A percentile compares a stretch with the other conserved stretches of the same genome.
Evolutionary conservation across 1,140 invertebrate species (phyloP).

Genomic region (Nasonia giraulti): DNA sequence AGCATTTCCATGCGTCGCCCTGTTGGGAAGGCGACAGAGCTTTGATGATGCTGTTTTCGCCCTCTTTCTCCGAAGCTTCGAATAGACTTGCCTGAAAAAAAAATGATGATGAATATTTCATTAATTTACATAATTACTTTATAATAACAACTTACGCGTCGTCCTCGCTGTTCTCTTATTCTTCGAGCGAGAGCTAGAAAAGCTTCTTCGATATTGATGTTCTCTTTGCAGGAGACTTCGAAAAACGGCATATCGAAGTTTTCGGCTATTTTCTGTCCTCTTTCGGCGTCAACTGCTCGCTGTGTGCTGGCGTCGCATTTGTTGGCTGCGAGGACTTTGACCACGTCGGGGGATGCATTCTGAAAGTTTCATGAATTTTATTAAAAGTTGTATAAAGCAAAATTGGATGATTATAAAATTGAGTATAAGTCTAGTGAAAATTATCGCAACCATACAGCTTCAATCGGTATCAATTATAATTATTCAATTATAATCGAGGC

Average conservation of each 20-base stretch:
- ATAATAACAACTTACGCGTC: slow-evolving; percentile 75
- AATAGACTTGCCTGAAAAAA: slow-evolving; percentile 65
- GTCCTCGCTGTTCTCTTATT: slow-evolving; percentile 86
- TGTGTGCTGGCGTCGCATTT: slow-evolving; percentile 87
- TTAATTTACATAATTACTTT: too few relatives aligned
- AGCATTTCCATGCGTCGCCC: slow-evolving; percentile 66
- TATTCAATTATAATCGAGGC: too few relatives aligned
- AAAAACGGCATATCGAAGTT: slow-evolving; percentile 94
- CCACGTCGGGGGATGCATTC: slow-evolving; percentile 90
- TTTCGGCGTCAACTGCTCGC: slow-evolving; percentile 83
- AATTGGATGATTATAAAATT: too few relatives aligned
- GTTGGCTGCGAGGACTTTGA: slow-evolving; percentile 88
- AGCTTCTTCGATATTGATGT: slow-evolving; percentile 92
- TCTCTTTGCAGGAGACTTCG: slow-evolving; percentile 93
- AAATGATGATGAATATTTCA: too few relatives aligned
- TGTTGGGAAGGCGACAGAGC: slow-evolving; percentile 64
- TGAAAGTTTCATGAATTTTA: slow-evolving; percentile 65
- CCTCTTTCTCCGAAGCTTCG: slow-evolving; percentile 66
- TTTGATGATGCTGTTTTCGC: slow-evolving; percentile 64
- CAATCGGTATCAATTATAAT: too few relatives aligned
- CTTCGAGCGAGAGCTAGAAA: slow-evolving; percentile 87
- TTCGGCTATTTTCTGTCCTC: slow-evolving; percentile 90
- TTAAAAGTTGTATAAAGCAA: too few relatives aligned
- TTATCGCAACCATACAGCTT: too few relatives aligned
- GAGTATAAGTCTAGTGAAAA: too few relatives aligned